Evolutionary conservation across 1,140 invertebrate species (phyloP).

Genomic region (Drosophila kikkawai): DNA sequence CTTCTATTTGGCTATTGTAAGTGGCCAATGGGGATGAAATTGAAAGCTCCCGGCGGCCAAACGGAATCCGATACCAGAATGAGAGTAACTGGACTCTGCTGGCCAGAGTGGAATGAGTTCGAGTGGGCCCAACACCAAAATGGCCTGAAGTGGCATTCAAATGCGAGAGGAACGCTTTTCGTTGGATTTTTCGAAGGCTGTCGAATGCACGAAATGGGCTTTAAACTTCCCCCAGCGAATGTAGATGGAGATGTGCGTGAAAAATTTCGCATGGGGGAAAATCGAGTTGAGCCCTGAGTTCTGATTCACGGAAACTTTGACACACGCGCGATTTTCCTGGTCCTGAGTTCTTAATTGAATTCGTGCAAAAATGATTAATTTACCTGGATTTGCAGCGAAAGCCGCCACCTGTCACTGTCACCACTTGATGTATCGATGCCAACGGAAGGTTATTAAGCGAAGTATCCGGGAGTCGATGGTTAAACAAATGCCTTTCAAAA

Average conservation of each 20-base stretch:
- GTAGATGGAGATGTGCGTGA: slow-evolving; percentile 6
- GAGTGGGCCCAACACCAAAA: slow-evolving; percentile 12
- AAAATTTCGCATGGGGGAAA: slow-evolving; percentile 11
- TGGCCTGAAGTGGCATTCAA: slow-evolving; percentile 34
- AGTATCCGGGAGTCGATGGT: slow-evolving; percentile 14
- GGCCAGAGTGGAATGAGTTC: not conserved
- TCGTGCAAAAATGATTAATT: slow-evolving; percentile 54
- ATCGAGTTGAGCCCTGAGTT: not conserved
- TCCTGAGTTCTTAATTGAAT: slow-evolving; percentile 39
- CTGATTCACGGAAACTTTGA: slow-evolving; percentile 33
- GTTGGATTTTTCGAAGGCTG: slow-evolving; percentile 5
- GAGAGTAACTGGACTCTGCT: slow-evolving; percentile 14
- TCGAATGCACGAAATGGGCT: slow-evolving; percentile 16
- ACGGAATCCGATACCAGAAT: slow-evolving; percentile 37
- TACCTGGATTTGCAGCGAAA: slow-evolving; percentile 22
- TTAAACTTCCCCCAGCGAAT: slow-evolving; percentile 43
- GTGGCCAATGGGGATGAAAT: slow-evolving; percentile 61
- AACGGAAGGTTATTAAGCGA: slow-evolving; percentile 37
- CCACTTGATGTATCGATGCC: slow-evolving; percentile 54
- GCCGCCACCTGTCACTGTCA: slow-evolving; percentile 41
- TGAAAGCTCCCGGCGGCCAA: slow-evolving; percentile 45
- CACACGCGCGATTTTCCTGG: slow-evolving; percentile 3
- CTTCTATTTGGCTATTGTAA: slow-evolving; percentile 31
- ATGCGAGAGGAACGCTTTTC: slow-evolving; percentile 16
- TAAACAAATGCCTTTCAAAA: slow-evolving; percentile 44